Percentiles rank a stretch among this genome's conserved stretches.
phyloP scores from a whole-genome alignment of 2,113 vertebrate genomes.

The Myiopsitta monachus region DNA sequence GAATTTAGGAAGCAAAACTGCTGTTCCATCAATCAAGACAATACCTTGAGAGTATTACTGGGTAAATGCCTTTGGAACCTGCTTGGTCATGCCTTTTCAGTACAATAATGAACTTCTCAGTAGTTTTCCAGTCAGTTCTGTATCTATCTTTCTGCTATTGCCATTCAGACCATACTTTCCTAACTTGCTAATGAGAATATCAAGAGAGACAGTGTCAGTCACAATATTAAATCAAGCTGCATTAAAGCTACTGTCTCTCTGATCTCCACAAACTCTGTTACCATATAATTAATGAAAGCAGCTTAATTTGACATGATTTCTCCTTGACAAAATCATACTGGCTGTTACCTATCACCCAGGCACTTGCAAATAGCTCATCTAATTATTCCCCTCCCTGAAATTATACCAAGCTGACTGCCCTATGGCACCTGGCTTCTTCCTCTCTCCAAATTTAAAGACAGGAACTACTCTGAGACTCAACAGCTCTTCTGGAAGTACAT shows the following conservation, averaged over 20 bases:
- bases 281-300: not conserved
- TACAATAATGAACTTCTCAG: not conserved
- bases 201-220: not conserved
- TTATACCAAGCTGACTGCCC: not conserved
- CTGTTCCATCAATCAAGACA: not conserved
- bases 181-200: not conserved
- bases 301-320: not conserved
- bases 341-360: not conserved
- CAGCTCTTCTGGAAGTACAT: not conserved
- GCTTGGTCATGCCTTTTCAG: not conserved
- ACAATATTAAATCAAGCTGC: not conserved
- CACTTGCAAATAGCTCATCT: not conserved
- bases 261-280: not conserved
- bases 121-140: not conserved
- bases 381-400: not conserved
- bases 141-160: not conserved
- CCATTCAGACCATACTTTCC: not conserved
- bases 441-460: not conserved
- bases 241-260: not conserved
- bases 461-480: not conserved
- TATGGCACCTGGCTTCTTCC: not conserved
- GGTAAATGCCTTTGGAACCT: not conserved
- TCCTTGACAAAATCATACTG: not conserved
- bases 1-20: not conserved
- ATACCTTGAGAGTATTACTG: not conserved